These are phyloP conservation scores for Meloidogyne chitwoodi DNA, from an alignment of 1,140 invertebrate species.

Conservation along the genomic window DNA sequence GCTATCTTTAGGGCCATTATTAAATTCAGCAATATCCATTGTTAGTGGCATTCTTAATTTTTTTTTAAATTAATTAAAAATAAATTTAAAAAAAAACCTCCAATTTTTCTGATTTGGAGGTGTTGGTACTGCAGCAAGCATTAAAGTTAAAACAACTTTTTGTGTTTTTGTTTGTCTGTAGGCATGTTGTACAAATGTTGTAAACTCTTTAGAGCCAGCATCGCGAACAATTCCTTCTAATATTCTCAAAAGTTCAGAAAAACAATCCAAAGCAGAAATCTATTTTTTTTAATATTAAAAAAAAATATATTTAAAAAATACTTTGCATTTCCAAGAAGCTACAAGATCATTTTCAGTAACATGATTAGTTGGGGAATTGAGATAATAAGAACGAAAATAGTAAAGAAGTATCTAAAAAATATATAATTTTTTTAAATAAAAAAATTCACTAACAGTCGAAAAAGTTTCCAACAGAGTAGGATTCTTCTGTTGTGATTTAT, in stretches of 20 bases:
- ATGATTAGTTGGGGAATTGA: constrained; percentile 55
- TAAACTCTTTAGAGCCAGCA: constrained; percentile 72
- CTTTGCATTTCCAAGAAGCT: constrained; percentile 55
- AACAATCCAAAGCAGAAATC: constrained; percentile 68
- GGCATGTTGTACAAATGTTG: constrained; percentile 77
- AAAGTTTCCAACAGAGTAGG: not conserved
- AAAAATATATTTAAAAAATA: not conserved
- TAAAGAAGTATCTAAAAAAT: constrained; percentile 48
- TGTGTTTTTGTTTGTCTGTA: constrained; percentile 79
- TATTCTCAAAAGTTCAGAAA: constrained; percentile 74
- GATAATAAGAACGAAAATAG: constrained; percentile 56
- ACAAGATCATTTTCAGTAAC: constrained; percentile 48
- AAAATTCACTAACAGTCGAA: not conserved
- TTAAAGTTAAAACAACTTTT: constrained; percentile 79
- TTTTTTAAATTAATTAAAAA: constrained; percentile 23
- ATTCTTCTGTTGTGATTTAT: not conserved
- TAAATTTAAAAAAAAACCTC: constrained; percentile 25
- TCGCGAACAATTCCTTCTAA: constrained; percentile 76
- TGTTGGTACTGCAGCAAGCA: constrained; percentile 74
- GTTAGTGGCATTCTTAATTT: constrained; percentile 68
- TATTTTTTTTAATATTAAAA: constrained; percentile 22
- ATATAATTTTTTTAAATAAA: not conserved
- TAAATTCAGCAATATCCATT: constrained; percentile 78
- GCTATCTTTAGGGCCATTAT: constrained; percentile 64
- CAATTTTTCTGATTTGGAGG: constrained; percentile 61